phyloP scores from a whole-genome alignment of 2,888 invertebrate genomes.

The Idaea aversata region DNA sequence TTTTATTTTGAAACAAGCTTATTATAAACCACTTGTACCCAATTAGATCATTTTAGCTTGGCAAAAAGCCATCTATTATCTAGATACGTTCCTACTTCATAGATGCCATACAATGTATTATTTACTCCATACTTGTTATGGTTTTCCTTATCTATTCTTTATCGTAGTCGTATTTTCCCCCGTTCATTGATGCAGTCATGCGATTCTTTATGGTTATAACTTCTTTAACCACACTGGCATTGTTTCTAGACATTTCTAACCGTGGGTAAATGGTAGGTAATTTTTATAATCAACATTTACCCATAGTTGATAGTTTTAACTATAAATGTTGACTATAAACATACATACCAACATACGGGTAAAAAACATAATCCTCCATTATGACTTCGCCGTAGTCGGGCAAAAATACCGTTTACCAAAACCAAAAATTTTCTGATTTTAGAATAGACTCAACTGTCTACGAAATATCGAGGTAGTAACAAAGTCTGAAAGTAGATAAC shows the following conservation, averaged over 20 bases:
- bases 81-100: not conserved
- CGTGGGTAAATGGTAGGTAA: too few relatives aligned
- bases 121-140: not conserved
- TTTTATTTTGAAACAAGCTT: not conserved
- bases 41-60: not conserved
- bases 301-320: too few relatives aligned
- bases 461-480: not conserved
- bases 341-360: too few relatives aligned
- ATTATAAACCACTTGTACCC: not conserved
- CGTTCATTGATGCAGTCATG: not conserved
- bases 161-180: not conserved
- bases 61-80: not conserved
- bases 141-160: not conserved
- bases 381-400: too few relatives aligned
- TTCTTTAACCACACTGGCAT: not conserved
- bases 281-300: too few relatives aligned
- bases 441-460: too few relatives aligned
- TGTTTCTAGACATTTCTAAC: too few relatives aligned
- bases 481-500: not conserved
- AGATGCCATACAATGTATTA: too few relatives aligned
- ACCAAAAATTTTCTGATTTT: too few relatives aligned
- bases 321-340: too few relatives aligned
- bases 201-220: not conserved
- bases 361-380: too few relatives aligned
- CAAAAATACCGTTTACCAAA: too few relatives aligned